Conservation (phyloP, 2,797 vertebrate genomes). For the Semotilus atromaculatus region DNA sequence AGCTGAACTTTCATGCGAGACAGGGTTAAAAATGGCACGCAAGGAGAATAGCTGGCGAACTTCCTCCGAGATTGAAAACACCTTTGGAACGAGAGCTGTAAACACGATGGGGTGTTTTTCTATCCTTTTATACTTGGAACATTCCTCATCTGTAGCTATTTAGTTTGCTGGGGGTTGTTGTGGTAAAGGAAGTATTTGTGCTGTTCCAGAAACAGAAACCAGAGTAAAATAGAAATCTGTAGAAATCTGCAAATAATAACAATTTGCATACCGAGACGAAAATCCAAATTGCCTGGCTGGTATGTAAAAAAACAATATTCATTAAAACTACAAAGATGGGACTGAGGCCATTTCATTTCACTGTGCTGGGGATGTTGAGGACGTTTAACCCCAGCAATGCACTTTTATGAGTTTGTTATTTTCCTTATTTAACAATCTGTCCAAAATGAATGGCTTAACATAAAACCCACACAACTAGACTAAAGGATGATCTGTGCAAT, state of each 20-base stretch:
- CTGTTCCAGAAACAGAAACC: not conserved
- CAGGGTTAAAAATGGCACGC: slow-evolving; percentile 34
- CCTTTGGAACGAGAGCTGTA: slow-evolving; percentile 79
- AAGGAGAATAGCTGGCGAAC: slow-evolving; percentile 74
- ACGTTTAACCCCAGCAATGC: slow-evolving; percentile 36
- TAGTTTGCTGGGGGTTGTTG: slow-evolving; percentile 83
- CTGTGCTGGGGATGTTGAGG: slow-evolving; percentile 64
- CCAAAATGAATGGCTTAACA: not conserved
- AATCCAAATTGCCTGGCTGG: slow-evolving; percentile 74
- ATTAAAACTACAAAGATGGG: slow-evolving; percentile 83
- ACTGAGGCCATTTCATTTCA: slow-evolving; percentile 71
- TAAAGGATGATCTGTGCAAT: not conserved
- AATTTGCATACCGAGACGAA: slow-evolving; percentile 72
- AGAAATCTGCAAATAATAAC: slow-evolving; percentile 81
- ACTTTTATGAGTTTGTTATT: slow-evolving; percentile 19
- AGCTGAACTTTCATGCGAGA: slow-evolving; percentile 28
- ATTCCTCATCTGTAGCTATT: slow-evolving; percentile 84
- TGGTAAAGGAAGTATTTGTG: slow-evolving; percentile 78
- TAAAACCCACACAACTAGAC: slow-evolving; percentile 19
- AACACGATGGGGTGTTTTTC: slow-evolving; percentile 71
- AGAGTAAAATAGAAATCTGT: not conserved
- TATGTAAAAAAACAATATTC: slow-evolving; percentile 79
- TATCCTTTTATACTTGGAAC: slow-evolving; percentile 67
- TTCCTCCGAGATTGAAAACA: slow-evolving; percentile 82
- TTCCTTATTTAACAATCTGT: slow-evolving; percentile 18